Conservation (phyloP, 37 sponge, comb jelly and placozoan genomes). For the Aplysina aerophoba region DNA sequence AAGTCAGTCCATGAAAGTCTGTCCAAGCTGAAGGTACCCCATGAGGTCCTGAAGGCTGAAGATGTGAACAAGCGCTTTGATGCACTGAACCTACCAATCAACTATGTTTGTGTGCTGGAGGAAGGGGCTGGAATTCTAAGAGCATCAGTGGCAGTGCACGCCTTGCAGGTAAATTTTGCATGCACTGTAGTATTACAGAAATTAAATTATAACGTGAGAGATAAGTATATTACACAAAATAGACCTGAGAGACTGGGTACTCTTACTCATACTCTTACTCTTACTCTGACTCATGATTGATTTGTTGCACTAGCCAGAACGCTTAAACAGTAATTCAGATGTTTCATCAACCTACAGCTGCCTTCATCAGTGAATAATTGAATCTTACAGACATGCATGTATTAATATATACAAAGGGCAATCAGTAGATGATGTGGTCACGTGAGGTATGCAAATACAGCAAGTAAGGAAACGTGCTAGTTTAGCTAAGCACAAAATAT, state of each 20-base stretch:
- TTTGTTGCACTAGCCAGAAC: too few species aligned
- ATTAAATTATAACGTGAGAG: neutral
- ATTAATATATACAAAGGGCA: too few species aligned
- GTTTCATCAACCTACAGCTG: too few species aligned
- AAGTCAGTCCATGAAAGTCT: neutral
- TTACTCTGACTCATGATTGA: too few species aligned
- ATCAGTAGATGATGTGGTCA: too few species aligned
- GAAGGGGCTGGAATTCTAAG: constrained; percentile 65
- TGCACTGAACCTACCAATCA: constrained; percentile 58
- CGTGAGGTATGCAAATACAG: too few species aligned
- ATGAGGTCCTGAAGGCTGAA: constrained; percentile 39
- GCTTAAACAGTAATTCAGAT: too few species aligned
- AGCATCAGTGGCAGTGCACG: constrained; percentile 54
- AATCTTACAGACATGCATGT: too few species aligned
- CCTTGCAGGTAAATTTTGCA: constrained; percentile 55
- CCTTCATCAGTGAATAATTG: too few species aligned
- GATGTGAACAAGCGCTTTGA: constrained; percentile 50
- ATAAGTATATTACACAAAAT: neutral
- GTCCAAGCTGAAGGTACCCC: constrained; percentile 12
- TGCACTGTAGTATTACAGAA: neutral
- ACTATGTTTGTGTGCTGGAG: constrained; percentile 67
- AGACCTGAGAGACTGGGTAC: neutral
- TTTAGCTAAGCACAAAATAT: too few species aligned
- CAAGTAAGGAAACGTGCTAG: too few species aligned
- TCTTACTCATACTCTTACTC: neutral